Base-by-base conservation (phyloP, 2,113 vertebrate genomes). In the Aleadryas rufinucha region DNA sequence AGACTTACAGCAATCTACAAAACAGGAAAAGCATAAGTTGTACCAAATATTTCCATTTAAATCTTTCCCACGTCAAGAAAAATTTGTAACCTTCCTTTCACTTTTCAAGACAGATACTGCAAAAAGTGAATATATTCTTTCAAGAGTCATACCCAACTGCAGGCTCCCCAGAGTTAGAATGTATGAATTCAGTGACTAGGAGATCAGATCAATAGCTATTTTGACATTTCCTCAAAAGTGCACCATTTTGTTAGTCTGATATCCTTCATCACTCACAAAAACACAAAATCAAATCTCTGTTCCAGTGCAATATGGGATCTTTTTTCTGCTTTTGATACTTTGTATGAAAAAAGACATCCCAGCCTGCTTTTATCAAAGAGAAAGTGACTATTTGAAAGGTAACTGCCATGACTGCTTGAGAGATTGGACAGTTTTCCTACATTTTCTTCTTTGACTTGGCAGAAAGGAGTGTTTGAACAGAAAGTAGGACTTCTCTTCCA, bases 1-100 rank as follows among this genome's bases (percentile, higher is more conserved):
- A 99, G 98, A 89, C 99, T 99, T 63, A 99, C 99, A 47, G 99
- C 99, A 97, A 99, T 94, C 99, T 99, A 96, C 22, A 96, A 97
- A 84, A 95, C 17, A 95, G 56, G 42, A 81, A 84, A 89, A 93
- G 37, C 22, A 23, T 8, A 59, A 65, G 21, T 45, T 33, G 22
- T 11, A 94, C 19, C 44, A 94, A 84, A 47, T 35, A 41, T 27
- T 88, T 91, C 63, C 31, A 87, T 76, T 90, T 87, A 79, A 91
- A 13, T 83, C 42, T 63, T 44, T 77, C 19, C 11, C 22, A 31
- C 1, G 1, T 13, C 22, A 70, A 80, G 39, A 86, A 70, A 85
- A 66, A 87, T 10, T 49, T 16, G 24, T 41, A 84, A 92, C 27
- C 65, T 37, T n/a, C 14, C 24, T 93, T 84, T 64, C 75, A 37